Conservation (phyloP, 1,140 invertebrate genomes). For the Penaeus indicus region DNA sequence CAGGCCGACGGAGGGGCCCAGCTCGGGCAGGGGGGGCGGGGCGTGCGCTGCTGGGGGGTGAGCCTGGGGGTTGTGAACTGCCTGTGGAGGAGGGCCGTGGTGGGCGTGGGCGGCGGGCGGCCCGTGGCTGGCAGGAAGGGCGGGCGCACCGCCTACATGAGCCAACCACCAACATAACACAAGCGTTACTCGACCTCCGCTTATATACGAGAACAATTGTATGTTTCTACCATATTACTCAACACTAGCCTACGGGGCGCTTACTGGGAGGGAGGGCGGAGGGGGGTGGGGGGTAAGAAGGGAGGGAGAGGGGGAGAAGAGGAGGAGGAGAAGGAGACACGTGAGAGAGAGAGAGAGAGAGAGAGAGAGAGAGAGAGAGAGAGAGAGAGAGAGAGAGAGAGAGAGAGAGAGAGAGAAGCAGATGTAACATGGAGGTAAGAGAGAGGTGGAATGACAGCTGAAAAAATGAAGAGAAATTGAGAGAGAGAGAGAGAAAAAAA, state of each 20-base stretch:
- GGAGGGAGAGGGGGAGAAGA: neutral
- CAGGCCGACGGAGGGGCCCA: constrained; percentile 65
- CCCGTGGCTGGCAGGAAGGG: constrained; percentile 59
- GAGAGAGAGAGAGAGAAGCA: neutral
- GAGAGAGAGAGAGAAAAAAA: too few relatives aligned
- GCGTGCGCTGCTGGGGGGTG: constrained; percentile 64
- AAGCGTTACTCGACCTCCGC: constrained; percentile 16
- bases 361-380: too few relatives aligned
- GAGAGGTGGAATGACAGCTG: too few relatives aligned
- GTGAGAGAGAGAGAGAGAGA: too few relatives aligned
- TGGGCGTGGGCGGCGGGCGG: constrained; percentile 65
- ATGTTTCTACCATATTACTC: neutral
- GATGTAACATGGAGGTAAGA: too few relatives aligned
- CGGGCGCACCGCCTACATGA: constrained; percentile 50
- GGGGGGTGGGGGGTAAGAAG: neutral
- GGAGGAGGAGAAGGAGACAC: neutral
- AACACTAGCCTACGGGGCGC: constrained; percentile 9
- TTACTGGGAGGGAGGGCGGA: neutral
- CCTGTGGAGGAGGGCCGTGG: constrained; percentile 59
- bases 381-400: neutral
- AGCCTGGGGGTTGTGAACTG: constrained; percentile 52
- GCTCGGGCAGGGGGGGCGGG: constrained; percentile 66
- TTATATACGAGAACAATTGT: neutral
- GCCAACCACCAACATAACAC: constrained; percentile 10
- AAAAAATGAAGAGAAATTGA: too few relatives aligned